Percentiles rank a stretch among this genome's conserved stretches.
These are phyloP conservation scores for Ceratina japonica DNA, from an alignment of 1,140 invertebrate species.

Conservation along the genomic window DNA sequence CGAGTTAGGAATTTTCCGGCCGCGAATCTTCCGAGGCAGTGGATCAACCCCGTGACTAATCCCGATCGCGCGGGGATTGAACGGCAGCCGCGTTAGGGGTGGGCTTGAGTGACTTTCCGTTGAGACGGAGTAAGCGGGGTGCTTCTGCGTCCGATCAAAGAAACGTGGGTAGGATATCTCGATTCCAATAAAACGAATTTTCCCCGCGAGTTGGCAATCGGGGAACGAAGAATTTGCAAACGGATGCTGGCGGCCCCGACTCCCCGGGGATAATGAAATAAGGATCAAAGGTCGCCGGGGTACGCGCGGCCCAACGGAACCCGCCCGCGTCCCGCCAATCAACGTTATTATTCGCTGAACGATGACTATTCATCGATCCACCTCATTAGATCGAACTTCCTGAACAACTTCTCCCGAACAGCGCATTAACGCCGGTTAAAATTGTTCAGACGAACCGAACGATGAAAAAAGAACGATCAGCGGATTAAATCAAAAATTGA, in stretches of 20 bases:
- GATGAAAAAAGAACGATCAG: too few species aligned
- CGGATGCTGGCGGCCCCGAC: conserved; percentile 61
- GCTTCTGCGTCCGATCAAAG: conserved; percentile 52
- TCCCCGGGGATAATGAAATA: conserved; percentile 76
- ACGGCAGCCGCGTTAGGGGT: neutral
- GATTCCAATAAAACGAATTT: conserved; percentile 77
- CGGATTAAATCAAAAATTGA: too few species aligned
- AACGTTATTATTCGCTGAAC: conserved; percentile 16
- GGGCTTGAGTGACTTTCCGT: conserved; percentile 12
- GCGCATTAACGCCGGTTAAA: too few species aligned
- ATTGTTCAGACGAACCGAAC: too few species aligned
- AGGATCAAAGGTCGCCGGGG: conserved; percentile 74
- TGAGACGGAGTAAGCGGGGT: neutral
- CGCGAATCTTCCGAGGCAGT: neutral
- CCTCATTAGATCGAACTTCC: too few species aligned
- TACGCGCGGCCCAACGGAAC: conserved; percentile 28
- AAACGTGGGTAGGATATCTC: conserved; percentile 43
- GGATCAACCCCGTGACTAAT: neutral
- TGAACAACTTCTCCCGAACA: neutral
- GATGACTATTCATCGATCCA: neutral
- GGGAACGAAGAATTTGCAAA: conserved; percentile 75
- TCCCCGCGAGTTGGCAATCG: conserved; percentile 74
- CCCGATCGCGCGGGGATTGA: conserved; percentile 16
- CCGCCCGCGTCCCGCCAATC: conserved; percentile 35
- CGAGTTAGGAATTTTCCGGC: neutral